Percentiles rank a stretch among this genome's conserved stretches.
These are phyloP conservation scores for Macrotus californicus DNA, from an alignment of 2,113 vertebrate species.

Conservation along the genomic window DNA sequence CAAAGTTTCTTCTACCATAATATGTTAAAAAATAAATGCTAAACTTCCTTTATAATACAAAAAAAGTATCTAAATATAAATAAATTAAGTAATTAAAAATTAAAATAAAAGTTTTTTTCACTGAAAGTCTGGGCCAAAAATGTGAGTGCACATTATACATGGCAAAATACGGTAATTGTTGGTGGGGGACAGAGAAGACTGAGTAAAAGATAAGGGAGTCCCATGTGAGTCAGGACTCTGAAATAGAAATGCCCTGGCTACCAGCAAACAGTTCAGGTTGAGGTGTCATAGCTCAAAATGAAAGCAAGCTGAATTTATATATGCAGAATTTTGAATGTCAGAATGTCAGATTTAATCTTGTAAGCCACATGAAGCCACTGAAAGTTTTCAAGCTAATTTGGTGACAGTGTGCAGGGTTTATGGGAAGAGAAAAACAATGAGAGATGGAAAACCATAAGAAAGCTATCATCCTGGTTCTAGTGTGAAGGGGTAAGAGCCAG, in stretches of 20 bases:
- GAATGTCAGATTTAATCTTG: background rate
- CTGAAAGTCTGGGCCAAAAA: too few species aligned
- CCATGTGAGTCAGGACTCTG: background rate
- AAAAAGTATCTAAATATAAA: too few species aligned
- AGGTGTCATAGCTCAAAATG: background rate
- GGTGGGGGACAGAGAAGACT: fast-evolving
- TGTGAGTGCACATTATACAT: too few species aligned
- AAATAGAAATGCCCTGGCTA: background rate
- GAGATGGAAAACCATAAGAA: background rate
- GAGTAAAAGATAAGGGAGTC: background rate
- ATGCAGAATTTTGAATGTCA: background rate
- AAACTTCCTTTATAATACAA: too few species aligned
- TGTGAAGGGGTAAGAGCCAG: background rate
- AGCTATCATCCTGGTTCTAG: background rate
- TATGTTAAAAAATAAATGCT: too few species aligned
- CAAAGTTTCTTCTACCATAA: too few species aligned
- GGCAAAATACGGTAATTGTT: background rate
- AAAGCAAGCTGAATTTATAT: background rate
- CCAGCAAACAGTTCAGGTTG: background rate
- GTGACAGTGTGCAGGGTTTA: background rate
- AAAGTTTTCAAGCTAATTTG: background rate
- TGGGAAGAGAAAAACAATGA: background rate
- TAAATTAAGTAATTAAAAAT: too few species aligned
- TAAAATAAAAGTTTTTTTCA: too few species aligned
- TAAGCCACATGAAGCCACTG: background rate